These are phyloP conservation scores for Muraenolepis orangiensis DNA, from an alignment of 2,797 vertebrate genomes.

Conservation along the genomic window DNA sequence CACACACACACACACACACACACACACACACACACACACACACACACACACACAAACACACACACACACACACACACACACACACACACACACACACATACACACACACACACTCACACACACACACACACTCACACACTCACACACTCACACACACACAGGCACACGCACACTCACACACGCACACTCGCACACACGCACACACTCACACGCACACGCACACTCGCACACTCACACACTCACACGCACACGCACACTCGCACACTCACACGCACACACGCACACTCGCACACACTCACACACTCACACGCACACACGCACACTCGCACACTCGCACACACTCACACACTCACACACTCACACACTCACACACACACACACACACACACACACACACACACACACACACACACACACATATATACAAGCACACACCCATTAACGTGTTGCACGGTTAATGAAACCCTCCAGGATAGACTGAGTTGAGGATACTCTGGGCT, in stretches of 20 bases:
- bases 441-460: neutral
- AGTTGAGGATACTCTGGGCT: neutral
- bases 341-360: neutral
- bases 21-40: slow-evolving; percentile 5
- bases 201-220: neutral
- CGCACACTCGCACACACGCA: neutral
- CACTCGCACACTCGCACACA: neutral
- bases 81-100: slow-evolving; percentile 3
- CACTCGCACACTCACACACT: neutral
- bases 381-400: slow-evolving; percentile 2
- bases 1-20: neutral
- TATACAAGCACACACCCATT: neutral
- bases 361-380: neutral
- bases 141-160: neutral
- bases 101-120: neutral
- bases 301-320: neutral
- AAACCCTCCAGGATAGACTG: neutral
- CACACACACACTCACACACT: neutral
- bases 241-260: slow-evolving; percentile 1
- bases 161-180: slow-evolving; percentile 3
- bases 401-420: neutral
- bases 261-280: neutral
- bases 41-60: neutral
- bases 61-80: neutral
- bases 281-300: neutral